phyloP scores from a whole-genome alignment of 2,888 invertebrate genomes.

The Plemyria rubiginata region DNA sequence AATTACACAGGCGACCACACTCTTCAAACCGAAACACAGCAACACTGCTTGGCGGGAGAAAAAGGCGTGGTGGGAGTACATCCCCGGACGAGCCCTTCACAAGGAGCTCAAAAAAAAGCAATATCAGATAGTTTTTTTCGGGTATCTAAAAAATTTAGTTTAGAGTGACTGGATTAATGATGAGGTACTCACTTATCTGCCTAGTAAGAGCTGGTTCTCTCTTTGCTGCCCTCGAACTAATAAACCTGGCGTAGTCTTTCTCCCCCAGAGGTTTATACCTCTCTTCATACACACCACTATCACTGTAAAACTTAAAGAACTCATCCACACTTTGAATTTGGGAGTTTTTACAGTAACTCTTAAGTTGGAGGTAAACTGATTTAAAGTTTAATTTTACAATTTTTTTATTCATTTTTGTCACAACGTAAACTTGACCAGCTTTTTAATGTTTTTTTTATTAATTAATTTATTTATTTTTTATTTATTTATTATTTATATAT shows the following conservation, averaged over 20 bases:
- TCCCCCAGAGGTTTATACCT: constrained; percentile 58
- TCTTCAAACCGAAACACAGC: too few relatives aligned
- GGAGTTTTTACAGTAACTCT: constrained; percentile 52
- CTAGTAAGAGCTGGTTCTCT: constrained; percentile 74
- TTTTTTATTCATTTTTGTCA: constrained; percentile 45
- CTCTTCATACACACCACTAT: constrained; percentile 48
- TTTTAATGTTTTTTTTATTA: too few relatives aligned
- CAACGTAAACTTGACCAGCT: neutral
- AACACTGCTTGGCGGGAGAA: too few relatives aligned
- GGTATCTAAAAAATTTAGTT: too few relatives aligned
- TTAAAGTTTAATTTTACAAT: constrained; percentile 49
- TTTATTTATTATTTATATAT: too few relatives aligned
- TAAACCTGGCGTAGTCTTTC: constrained; percentile 67
- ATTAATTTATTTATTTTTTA: neutral
- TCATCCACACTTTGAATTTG: constrained; percentile 53
- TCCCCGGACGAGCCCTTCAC: too few relatives aligned
- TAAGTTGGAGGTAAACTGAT: constrained; percentile 43
- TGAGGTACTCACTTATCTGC: constrained; percentile 67
- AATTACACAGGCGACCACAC: too few relatives aligned
- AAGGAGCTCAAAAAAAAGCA: too few relatives aligned
- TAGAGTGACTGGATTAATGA: neutral
- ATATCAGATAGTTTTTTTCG: too few relatives aligned
- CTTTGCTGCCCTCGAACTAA: constrained; percentile 62
- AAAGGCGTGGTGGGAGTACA: too few relatives aligned
- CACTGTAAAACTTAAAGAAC: constrained; percentile 69